These are phyloP conservation scores for Podabrus alpinus DNA, from an alignment of 2,888 invertebrate genomes.

Conservation along the genomic window DNA sequence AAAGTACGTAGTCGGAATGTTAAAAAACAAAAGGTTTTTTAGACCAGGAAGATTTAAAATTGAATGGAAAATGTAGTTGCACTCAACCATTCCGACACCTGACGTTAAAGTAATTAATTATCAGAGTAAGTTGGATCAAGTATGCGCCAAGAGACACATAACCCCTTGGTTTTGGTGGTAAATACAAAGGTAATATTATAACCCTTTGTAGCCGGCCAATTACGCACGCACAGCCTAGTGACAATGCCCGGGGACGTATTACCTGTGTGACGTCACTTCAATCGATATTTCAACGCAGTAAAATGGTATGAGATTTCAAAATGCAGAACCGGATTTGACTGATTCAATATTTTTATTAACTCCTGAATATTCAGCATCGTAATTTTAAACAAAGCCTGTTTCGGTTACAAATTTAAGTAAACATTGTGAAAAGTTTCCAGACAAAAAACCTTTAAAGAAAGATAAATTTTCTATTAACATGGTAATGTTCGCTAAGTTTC, in stretches of 20 bases:
- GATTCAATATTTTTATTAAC: not conserved
- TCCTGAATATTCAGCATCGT: too few species aligned
- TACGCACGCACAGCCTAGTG: slow-evolving; percentile 39
- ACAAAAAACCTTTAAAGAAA: not conserved
- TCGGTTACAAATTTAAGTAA: not conserved
- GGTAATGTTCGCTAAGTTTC: not conserved
- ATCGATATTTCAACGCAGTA: slow-evolving; percentile 54
- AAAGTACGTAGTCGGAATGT: not conserved
- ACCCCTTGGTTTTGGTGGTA: slow-evolving; percentile 25
- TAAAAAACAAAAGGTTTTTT: not conserved
- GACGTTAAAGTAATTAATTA: slow-evolving; percentile 28
- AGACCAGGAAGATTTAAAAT: not conserved
- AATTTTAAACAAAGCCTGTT: not conserved
- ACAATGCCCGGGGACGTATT: slow-evolving; percentile 48
- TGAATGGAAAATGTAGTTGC: not conserved
- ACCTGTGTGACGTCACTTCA: slow-evolving; percentile 49
- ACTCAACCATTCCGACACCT: not conserved
- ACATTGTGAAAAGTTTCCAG: not conserved
- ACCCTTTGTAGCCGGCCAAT: slow-evolving; percentile 40
- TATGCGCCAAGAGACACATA: slow-evolving; percentile 29
- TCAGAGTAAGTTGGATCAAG: slow-evolving; percentile 27
- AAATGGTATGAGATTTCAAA: slow-evolving; percentile 45
- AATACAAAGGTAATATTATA: slow-evolving; percentile 36
- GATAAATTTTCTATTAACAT: not conserved
- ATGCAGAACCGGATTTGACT: slow-evolving; percentile 17